Evolutionary conservation across 1,140 invertebrate genomes (phyloP).

Genomic region (Vollenhovia emeryi): DNA sequence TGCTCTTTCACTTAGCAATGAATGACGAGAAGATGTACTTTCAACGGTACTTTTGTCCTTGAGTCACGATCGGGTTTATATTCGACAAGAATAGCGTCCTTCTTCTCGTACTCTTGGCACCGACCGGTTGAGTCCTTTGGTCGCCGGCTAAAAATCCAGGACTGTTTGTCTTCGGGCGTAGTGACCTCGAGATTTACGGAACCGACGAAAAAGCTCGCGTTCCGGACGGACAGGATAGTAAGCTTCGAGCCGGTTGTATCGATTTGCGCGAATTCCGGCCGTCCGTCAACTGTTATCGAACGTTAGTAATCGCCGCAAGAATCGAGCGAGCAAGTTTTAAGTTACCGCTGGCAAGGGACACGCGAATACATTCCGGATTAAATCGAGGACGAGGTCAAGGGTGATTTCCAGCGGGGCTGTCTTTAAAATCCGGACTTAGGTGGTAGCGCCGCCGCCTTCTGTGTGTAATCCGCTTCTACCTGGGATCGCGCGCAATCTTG

Average conservation of each 20-base stretch:
- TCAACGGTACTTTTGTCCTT: constrained; percentile 4
- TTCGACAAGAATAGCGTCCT: constrained; percentile 30
- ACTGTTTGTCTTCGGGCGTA: constrained; percentile 46
- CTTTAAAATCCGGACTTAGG: constrained; percentile 44
- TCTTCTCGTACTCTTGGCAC: constrained; percentile 36
- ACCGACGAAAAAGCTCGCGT: constrained; percentile 27
- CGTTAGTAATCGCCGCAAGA: constrained; percentile 43
- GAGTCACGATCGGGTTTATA: constrained; percentile 44
- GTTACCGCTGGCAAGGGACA: background rate
- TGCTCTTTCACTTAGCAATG: background rate
- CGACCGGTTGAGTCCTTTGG: constrained; percentile 17
- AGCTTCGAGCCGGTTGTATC: constrained; percentile 20
- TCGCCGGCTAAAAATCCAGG: constrained; percentile 28
- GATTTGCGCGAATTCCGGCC: constrained; percentile 56
- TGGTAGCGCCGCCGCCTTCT: background rate
- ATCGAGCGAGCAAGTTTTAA: constrained; percentile 4
- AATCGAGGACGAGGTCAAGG: constrained; percentile 53
- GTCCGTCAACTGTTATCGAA: constrained; percentile 59
- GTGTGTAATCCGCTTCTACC: background rate
- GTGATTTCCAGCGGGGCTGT: constrained; percentile 1
- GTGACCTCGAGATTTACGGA: constrained; percentile 34
- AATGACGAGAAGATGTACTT: constrained; percentile 7
- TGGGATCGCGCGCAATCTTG: constrained; percentile 64
- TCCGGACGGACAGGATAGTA: constrained; percentile 15
- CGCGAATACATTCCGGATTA: constrained; percentile 33